Percentiles rank a stretch among this genome's conserved stretches.
Conservation (phyloP, 2,113 vertebrate species). For the Okapia johnstoni region DNA sequence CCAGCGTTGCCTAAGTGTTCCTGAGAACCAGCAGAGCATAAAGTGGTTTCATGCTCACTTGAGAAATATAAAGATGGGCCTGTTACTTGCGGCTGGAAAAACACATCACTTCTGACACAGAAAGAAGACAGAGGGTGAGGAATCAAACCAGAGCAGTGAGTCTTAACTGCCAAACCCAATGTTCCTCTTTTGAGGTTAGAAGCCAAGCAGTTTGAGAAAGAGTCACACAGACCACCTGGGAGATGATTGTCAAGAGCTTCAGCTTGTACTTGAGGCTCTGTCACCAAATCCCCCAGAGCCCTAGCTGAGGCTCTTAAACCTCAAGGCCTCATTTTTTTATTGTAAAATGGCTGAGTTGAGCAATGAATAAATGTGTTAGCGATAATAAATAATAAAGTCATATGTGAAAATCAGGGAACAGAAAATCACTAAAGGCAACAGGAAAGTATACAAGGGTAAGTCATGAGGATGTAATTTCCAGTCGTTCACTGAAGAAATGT, state of each 20-base stretch:
- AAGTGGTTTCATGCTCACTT: conserved; percentile 20
- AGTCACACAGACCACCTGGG: background rate
- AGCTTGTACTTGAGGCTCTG: background rate
- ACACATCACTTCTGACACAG: background rate
- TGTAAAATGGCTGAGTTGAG: background rate
- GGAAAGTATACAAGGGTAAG: background rate
- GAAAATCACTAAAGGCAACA: background rate
- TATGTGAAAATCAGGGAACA: background rate
- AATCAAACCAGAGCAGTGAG: background rate
- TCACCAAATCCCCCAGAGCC: background rate
- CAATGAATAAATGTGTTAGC: background rate
- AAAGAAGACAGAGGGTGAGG: background rate
- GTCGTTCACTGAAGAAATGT: background rate
- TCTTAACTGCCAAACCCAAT: background rate
- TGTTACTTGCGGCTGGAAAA: background rate
- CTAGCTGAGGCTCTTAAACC: background rate
- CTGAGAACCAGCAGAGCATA: background rate
- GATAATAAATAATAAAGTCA: background rate
- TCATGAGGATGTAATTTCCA: background rate
- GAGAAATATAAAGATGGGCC: conserved; percentile 12
- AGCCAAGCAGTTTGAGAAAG: background rate
- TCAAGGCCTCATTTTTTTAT: background rate
- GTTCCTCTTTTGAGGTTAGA: background rate
- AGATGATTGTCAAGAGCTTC: background rate
- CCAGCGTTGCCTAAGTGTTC: background rate